Evolutionary conservation across 2,888 invertebrate species (phyloP).

Genomic region (Orgyia antiqua): DNA sequence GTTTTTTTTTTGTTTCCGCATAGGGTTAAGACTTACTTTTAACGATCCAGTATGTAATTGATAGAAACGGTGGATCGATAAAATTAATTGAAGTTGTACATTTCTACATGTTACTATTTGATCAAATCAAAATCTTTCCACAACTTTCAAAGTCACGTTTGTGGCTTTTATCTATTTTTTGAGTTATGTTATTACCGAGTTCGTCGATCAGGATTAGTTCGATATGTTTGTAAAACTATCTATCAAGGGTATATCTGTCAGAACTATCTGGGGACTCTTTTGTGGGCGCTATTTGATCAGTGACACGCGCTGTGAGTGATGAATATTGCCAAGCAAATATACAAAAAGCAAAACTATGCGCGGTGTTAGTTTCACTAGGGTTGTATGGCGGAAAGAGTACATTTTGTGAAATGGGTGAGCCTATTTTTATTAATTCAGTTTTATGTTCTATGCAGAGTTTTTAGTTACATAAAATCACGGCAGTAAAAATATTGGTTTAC

Average conservation of each 20-base stretch:
- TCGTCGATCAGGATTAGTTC: conserved; percentile 45
- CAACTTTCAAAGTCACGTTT: conserved; percentile 13
- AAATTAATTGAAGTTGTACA: no score
- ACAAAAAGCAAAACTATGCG: conserved; percentile 75
- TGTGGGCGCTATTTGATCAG: conserved; percentile 74
- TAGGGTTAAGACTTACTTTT: no score
- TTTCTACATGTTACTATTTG: no score
- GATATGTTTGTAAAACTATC: conserved; percentile 61
- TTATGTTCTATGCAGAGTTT: no score
- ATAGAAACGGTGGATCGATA: no score
- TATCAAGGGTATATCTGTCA: conserved; percentile 68
- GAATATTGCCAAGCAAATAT: conserved; percentile 77
- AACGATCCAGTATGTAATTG: no score
- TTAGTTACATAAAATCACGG: no score
- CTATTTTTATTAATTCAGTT: conserved; percentile 6
- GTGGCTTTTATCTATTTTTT: conserved; percentile 7
- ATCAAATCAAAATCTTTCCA: no score
- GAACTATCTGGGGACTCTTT: conserved; percentile 71
- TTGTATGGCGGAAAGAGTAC: conserved; percentile 37
- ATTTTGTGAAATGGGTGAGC: conserved; percentile 30
- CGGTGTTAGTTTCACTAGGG: conserved; percentile 73
- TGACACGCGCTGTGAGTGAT: conserved; percentile 74
- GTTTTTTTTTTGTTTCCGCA: no score
- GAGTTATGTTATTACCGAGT: conserved; percentile 17
- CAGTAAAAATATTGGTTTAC: no score